Percentiles rank a stretch among this genome's conserved stretches.
phyloP scores from a whole-genome alignment of 1,140 invertebrate species.

The Pachypeltis micranthus region DNA sequence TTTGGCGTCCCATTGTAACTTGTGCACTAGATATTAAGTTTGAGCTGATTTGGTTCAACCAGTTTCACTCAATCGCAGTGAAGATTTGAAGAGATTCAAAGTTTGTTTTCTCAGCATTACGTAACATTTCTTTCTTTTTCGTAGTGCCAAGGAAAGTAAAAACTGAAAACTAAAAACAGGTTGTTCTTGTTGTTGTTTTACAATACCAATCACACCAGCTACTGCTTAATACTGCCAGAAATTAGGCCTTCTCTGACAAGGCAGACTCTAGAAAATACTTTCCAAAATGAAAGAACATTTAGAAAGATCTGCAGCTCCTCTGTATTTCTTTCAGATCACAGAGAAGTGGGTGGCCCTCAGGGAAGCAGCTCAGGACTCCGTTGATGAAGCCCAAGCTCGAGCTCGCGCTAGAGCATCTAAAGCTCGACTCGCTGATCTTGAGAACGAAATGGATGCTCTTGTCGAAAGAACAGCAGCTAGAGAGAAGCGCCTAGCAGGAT shows the following conservation, averaged over 20 bases:
- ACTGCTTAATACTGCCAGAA: too few species aligned
- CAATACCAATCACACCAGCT: too few species aligned
- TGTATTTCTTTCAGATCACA: conserved; percentile 1
- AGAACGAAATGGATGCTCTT: conserved; percentile 46
- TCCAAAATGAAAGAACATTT: neutral
- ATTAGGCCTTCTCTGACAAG: too few species aligned
- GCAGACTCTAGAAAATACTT: neutral
- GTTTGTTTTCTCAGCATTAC: too few species aligned
- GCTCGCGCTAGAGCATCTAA: conserved; percentile 35
- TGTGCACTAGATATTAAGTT: too few species aligned
- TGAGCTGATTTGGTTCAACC: too few species aligned
- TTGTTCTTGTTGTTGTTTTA: too few species aligned
- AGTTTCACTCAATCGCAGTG: too few species aligned
- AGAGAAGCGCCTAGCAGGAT: conserved; percentile 42
- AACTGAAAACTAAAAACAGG: neutral
- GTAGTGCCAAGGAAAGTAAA: too few species aligned
- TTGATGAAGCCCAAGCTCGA: conserved; percentile 28
- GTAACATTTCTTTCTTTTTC: too few species aligned
- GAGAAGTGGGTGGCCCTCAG: conserved; percentile 12
- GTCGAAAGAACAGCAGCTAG: conserved; percentile 41
- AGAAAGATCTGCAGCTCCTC: neutral
- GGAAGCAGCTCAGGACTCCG: neutral
- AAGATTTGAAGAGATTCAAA: too few species aligned
- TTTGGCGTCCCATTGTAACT: too few species aligned
- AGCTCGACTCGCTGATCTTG: conserved; percentile 43